Conservation (phyloP, 2,888 invertebrate genomes). For the Calephelis perditalis region DNA sequence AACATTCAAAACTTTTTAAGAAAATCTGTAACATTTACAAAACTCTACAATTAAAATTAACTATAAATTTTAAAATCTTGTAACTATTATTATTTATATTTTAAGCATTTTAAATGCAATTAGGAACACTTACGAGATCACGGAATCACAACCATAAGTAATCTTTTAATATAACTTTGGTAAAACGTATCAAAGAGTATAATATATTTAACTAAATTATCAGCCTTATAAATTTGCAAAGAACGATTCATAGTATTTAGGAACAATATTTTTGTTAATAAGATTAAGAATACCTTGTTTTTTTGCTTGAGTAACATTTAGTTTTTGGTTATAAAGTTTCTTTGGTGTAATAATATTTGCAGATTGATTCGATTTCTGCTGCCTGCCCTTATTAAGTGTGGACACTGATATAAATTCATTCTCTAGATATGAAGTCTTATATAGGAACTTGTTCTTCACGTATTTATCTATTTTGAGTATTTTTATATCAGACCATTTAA, state of each 20-base stretch:
- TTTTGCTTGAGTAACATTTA: neutral
- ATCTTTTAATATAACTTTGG: conserved; percentile 2
- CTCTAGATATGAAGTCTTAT: conserved; percentile 4
- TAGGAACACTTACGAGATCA: conserved; percentile 6
- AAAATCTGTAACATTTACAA: neutral
- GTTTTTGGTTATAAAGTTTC: neutral
- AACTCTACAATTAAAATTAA: neutral
- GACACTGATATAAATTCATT: conserved; percentile 5
- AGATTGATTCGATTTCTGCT: conserved; percentile 2
- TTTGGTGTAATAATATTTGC: conserved; percentile 1
- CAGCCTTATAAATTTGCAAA: conserved; percentile 1
- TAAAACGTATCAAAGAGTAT: conserved; percentile 1
- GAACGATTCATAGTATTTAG: conserved; percentile 5
- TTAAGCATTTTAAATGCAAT: conserved; percentile 2
- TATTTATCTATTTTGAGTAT: conserved; percentile 8
- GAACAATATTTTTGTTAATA: conserved; percentile 4
- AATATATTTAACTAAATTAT: conserved; percentile 5
- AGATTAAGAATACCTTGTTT: conserved; percentile 6
- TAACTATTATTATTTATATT: neutral
- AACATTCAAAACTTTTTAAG: neutral
- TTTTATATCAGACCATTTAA: conserved; percentile 15
- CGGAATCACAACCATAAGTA: neutral
- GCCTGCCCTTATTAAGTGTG: neutral
- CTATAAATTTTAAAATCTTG: conserved; percentile 1
- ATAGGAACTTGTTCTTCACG: conserved; percentile 8